A percentile compares a stretch with the other conserved stretches of the same genome.
Conservation (phyloP, 2,797 vertebrate species). For the Propithecus perrieri region DNA sequence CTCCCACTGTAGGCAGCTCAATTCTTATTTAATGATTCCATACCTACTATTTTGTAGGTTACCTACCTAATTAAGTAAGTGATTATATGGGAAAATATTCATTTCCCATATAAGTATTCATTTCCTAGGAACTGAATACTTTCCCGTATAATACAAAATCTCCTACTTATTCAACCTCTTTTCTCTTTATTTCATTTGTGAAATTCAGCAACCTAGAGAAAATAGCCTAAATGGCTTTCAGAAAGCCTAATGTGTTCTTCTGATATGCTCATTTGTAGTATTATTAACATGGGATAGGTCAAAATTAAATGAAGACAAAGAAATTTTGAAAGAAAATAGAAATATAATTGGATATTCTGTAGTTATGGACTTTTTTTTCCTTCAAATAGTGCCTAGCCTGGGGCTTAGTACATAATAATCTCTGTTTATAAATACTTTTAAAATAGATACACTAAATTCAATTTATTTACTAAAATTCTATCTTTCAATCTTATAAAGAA, state of each 20-base stretch:
- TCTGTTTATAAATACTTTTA: background rate
- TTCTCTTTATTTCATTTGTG: background rate
- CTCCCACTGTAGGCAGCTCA: background rate
- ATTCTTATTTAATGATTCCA: background rate
- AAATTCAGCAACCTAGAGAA: background rate
- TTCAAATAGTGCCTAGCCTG: background rate
- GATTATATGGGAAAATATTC: constrained; percentile 7
- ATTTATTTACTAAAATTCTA: constrained; percentile 11
- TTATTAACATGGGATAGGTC: background rate
- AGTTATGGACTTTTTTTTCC: background rate
- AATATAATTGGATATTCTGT: background rate
- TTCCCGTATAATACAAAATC: background rate
- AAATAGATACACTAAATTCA: background rate
- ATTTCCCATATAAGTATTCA: background rate
- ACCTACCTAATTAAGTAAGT: background rate
- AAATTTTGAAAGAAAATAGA: background rate
- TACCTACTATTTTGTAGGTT: background rate
- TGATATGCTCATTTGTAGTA: background rate
- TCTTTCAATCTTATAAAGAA: background rate
- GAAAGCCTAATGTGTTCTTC: background rate
- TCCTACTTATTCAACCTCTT: background rate
- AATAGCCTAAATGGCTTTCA: background rate
- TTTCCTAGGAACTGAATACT: background rate
- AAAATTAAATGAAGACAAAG: background rate
- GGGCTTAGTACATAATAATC: background rate